These are phyloP conservation scores for Magallana angulata DNA, from an alignment of 1,140 invertebrate genomes.

Conservation along the genomic window DNA sequence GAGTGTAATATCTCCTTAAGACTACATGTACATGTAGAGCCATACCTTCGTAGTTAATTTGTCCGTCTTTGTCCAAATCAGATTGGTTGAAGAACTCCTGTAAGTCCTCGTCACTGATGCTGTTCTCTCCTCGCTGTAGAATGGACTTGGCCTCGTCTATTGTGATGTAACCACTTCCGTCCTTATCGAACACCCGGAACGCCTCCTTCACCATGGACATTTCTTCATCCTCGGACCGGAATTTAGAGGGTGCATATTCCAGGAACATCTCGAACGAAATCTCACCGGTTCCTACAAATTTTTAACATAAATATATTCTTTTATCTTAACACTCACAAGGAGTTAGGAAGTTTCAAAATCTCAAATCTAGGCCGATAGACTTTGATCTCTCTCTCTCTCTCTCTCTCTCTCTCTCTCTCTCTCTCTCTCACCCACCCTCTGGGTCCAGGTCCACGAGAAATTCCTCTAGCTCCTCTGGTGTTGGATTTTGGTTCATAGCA, in stretches of 20 bases:
- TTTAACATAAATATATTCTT: background rate
- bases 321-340: too few relatives aligned
- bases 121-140: constrained; percentile 95
- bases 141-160: constrained; percentile 80
- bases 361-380: too few relatives aligned
- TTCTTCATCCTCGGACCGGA: background rate
- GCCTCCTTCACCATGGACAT: constrained; percentile 88
- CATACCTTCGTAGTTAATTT: constrained; percentile 54
- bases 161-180: constrained; percentile 93
- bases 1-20: too few relatives aligned
- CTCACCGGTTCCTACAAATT: background rate
- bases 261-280: background rate
- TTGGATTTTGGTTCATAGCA: constrained; percentile 9
- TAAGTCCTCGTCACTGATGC: constrained; percentile 92
- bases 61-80: constrained; percentile 41
- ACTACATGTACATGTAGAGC: too few relatives aligned
- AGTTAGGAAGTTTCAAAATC: too few relatives aligned
- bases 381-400: too few relatives aligned
- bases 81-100: constrained; percentile 91
- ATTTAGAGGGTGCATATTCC: background rate
- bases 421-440: constrained; percentile 1
- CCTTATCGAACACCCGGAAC: constrained; percentile 98
- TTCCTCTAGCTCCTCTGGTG: background rate
- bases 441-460: background rate
- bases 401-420: background rate